Conservation (phyloP, 2,888 invertebrate species). For the Archaeoteleia sp. region DNA sequence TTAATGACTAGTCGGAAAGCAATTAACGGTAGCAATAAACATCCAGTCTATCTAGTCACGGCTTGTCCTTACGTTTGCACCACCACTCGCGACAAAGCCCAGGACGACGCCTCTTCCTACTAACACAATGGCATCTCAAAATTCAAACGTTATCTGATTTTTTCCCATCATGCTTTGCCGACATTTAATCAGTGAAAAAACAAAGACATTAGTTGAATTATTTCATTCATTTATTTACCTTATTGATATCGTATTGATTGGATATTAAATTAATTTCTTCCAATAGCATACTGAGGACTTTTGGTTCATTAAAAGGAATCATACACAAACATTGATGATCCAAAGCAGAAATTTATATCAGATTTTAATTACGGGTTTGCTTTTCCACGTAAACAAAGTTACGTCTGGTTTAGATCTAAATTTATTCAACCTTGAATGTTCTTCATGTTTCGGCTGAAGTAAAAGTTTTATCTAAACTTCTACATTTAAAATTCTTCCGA, state of each 20-base stretch:
- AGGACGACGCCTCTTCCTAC: not conserved
- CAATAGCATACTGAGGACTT: too few relatives aligned
- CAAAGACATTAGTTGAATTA: not conserved
- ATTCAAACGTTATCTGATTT: conserved; percentile 1
- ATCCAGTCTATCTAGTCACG: conserved; percentile 38
- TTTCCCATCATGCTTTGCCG: not conserved
- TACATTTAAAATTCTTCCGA: too few relatives aligned
- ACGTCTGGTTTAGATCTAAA: too few relatives aligned
- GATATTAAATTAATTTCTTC: too few relatives aligned
- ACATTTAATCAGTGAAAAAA: not conserved
- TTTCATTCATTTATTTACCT: not conserved
- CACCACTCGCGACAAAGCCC: not conserved
- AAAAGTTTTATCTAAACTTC: too few relatives aligned
- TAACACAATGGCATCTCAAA: not conserved
- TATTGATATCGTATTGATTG: not conserved
- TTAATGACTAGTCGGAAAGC: conserved; percentile 63
- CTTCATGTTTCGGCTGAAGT: too few relatives aligned
- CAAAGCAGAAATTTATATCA: too few relatives aligned
- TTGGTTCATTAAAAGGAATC: too few relatives aligned
- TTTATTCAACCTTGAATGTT: too few relatives aligned
- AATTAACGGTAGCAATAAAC: conserved; percentile 67
- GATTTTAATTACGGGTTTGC: too few relatives aligned
- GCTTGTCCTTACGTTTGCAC: not conserved
- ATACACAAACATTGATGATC: too few relatives aligned
- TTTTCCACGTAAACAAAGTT: too few relatives aligned